Base-by-base conservation (phyloP, 2,113 vertebrate species). In the Centrocercus urophasianus region DNA sequence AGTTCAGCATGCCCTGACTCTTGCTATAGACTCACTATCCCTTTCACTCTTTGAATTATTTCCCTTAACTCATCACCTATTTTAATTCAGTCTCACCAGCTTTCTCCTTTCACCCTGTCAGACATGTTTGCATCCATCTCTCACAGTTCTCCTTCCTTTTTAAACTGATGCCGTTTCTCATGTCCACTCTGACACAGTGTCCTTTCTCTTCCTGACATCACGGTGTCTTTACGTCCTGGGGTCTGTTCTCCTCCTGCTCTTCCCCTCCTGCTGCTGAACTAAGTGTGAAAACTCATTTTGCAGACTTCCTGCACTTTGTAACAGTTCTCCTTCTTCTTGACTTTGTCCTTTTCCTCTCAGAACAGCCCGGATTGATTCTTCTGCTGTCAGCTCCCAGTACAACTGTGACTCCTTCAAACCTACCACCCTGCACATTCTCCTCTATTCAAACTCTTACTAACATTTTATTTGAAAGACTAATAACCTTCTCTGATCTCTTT, bases 51-150 rank as follows among this genome's bases (percentile, higher is more conserved):
- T 75, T 47, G n/a, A 87, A 72, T 94, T 78, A 86, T 34, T 84
- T 86, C 59, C 54, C 42, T 82, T 88, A 65, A 56, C 30, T 90
- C 59, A 70, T 63, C 52, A 54, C 36, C 59, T 66, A 32, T 61
- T 95, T 90, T 91, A 69, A 86, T 87, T 89, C 66, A 66, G 50
- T 40, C 57, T 75, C 83, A 40, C 43, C 52, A 90, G 70, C 22
- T 82, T 95, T 93, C 81, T 79, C 66, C 86, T 86, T 80, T 82
- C 90, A 82, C 66, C 77, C 77, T 86, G 71, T 85, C 92, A 96
- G 66, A 89, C 70, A 42, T 66, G 84, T 69, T 73, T 43, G 84
- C 59, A 87, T 88, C 47, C 69, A 34, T 93, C 72, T 72, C 86
- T 63, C 70, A 65, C 86, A 43, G 2, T 32, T 38, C 40, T 86